phyloP scores from a whole-genome alignment of 2,113 vertebrate genomes.

The Cynoglossus semilaevis region DNA sequence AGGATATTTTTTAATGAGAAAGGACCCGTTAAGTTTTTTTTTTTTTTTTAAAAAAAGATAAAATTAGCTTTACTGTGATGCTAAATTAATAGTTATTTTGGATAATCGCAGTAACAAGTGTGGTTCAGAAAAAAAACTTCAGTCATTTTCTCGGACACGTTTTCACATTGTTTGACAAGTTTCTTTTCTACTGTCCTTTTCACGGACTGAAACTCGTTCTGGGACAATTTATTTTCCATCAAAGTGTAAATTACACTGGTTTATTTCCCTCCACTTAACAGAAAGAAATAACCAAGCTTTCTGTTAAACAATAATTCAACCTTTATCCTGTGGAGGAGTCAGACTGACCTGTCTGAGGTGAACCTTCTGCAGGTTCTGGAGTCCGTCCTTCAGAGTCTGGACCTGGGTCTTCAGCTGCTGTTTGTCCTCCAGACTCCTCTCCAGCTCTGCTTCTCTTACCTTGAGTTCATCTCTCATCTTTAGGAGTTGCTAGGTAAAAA shows the following conservation, averaged over 20 bases:
- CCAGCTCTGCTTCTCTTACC: conserved; percentile 85
- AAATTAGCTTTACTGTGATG: too few species aligned
- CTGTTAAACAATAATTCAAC: not conserved
- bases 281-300: conserved; percentile 15
- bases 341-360: conserved; percentile 62
- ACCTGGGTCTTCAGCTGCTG: conserved; percentile 84
- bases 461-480: conserved; percentile 92
- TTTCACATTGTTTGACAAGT: conserved; percentile 25
- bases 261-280: conserved; percentile 11
- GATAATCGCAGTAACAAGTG: too few species aligned
- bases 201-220: conserved; percentile 21
- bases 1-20: too few species aligned
- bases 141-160: conserved; percentile 3
- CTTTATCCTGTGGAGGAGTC: not conserved
- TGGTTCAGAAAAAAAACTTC: too few species aligned
- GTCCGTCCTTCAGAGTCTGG: conserved; percentile 87
- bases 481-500: conserved; percentile 83
- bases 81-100: too few species aligned
- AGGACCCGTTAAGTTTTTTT: too few species aligned
- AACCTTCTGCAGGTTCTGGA: conserved; percentile 70
- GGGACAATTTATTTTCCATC: conserved; percentile 53
- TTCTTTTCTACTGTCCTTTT: conserved; percentile 25
- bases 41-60: too few species aligned
- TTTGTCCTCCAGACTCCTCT: conserved; percentile 88
- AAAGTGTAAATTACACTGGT: conserved; percentile 37